phyloP scores from a whole-genome alignment of 2,888 invertebrate species.

The Dusona sp. region DNA sequence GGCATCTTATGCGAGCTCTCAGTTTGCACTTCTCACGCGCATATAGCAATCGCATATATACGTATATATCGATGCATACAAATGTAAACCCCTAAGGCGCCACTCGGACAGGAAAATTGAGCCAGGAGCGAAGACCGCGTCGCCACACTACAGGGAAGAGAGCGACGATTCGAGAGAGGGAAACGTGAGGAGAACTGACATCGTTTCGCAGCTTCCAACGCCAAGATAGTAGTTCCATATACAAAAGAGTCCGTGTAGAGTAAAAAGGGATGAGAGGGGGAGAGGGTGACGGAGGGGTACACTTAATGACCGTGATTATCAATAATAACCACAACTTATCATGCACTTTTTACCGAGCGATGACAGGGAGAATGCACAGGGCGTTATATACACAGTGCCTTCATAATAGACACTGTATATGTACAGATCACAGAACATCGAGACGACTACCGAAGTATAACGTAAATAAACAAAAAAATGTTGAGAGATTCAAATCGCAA shows the following conservation, averaged over 20 bases:
- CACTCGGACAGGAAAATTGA: constrained; percentile 59
- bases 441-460: neutral
- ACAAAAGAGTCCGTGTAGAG: constrained; percentile 11
- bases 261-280: constrained; percentile 21
- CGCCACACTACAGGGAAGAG: constrained; percentile 36
- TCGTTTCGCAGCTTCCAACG: constrained; percentile 45
- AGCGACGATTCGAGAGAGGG: constrained; percentile 31
- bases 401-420: constrained; percentile 9
- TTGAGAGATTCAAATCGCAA: neutral
- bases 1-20: constrained; percentile 48
- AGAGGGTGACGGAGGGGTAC: constrained; percentile 48
- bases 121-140: constrained; percentile 35
- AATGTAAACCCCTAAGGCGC: constrained; percentile 48
- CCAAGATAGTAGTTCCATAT: constrained; percentile 13
- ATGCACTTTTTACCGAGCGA: constrained; percentile 68
- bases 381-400: constrained; percentile 32
- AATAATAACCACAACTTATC: constrained; percentile 75
- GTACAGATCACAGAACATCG: neutral
- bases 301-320: constrained; percentile 77
- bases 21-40: constrained; percentile 57
- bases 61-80: constrained; percentile 13
- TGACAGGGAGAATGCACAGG: constrained; percentile 68
- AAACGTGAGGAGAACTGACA: constrained; percentile 43
- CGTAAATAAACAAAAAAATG: neutral
- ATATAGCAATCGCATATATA: constrained; percentile 22